Evolutionary conservation across 2,888 invertebrate genomes (phyloP).

Genomic region (Terebella lapidaria): DNA sequence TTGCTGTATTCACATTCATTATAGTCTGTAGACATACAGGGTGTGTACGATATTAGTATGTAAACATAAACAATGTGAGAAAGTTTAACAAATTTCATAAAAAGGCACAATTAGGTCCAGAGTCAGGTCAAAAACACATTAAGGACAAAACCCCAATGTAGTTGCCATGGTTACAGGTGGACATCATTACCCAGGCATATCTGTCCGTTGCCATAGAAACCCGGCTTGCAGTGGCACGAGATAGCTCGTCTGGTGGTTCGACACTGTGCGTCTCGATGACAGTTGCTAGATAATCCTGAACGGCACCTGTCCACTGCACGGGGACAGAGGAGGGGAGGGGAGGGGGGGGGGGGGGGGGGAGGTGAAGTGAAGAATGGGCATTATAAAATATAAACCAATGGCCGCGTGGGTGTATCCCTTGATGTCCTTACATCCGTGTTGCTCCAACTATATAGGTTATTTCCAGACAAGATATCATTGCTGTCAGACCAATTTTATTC

Average conservation of each 20-base stretch:
- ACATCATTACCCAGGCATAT: constrained; percentile 48
- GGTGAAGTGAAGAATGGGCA: not conserved
- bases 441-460: too few species aligned
- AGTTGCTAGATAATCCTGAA: constrained; percentile 33
- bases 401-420: too few species aligned
- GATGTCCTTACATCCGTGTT: too few species aligned
- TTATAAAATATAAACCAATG: not conserved
- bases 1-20: constrained; percentile 47
- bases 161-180: too few species aligned
- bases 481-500: too few species aligned
- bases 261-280: constrained; percentile 45
- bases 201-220: constrained; percentile 46
- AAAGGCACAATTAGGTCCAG: too few species aligned
- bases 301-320: constrained; percentile 42
- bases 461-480: too few species aligned
- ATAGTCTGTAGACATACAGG: constrained; percentile 31
- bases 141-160: too few species aligned
- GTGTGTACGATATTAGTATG: too few species aligned
- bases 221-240: constrained; percentile 45
- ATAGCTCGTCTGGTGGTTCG: constrained; percentile 40
- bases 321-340: not conserved
- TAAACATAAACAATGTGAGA: too few species aligned
- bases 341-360: not conserved
- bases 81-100: too few species aligned
- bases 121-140: too few species aligned